A percentile compares a stretch with the other conserved stretches of the same genome.
phyloP scores from a whole-genome alignment of 30 jellyfish, hydroid and myxozoan species.

The Nemopilema nomurai region DNA sequence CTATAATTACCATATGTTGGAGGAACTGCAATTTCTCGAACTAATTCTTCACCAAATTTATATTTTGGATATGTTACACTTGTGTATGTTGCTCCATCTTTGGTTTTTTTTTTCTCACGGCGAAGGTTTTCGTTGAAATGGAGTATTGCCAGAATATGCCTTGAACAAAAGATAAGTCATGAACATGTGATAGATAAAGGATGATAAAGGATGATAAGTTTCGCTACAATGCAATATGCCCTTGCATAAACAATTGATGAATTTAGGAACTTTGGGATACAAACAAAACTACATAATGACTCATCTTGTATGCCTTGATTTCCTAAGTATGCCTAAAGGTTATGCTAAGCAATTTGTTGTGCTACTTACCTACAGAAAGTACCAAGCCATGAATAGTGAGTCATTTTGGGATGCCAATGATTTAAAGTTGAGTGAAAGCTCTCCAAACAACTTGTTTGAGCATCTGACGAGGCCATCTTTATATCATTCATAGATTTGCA shows the following conservation, averaged over 20 bases:
- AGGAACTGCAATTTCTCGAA: constrained; percentile 42
- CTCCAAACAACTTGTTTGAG: constrained; percentile 17
- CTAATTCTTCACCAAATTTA: constrained; percentile 50
- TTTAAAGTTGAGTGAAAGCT: constrained; percentile 9
- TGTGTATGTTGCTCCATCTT: constrained; percentile 19
- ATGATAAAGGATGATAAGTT: not conserved
- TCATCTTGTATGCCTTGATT: not conserved
- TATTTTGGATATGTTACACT: constrained; percentile 29
- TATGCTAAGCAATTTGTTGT: not conserved
- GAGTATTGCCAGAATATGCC: constrained; percentile 27
- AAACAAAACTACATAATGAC: not conserved
- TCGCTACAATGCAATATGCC: not conserved
- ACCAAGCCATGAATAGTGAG: constrained; percentile 13
- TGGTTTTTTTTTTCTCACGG: constrained; percentile 10
- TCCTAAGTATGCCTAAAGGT: not conserved
- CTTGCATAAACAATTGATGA: not conserved
- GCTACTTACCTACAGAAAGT: constrained; percentile 15
- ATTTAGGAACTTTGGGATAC: not conserved
- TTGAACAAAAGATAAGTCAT: not conserved
- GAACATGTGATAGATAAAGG: not conserved
- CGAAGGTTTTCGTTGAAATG: constrained; percentile 44
- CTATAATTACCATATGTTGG: constrained; percentile 29
- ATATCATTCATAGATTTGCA: constrained; percentile 1
- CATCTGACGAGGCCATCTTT: constrained; percentile 9
- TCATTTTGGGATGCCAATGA: constrained; percentile 16